phyloP scores from a whole-genome alignment of 2,888 invertebrate species.

The Omphaloscelis lunosa region DNA sequence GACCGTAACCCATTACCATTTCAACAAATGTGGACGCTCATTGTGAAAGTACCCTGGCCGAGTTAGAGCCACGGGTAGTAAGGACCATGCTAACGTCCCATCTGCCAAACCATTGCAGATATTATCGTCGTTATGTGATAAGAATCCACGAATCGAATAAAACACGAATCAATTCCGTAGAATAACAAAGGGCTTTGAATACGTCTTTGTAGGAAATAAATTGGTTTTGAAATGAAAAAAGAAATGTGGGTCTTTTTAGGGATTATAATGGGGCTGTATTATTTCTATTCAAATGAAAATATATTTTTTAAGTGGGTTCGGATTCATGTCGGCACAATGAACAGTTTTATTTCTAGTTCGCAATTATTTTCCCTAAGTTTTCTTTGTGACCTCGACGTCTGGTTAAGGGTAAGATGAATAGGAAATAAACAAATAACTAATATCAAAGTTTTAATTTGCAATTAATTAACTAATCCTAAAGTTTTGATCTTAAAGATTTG shows the following conservation, averaged over 20 bases:
- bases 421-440: not conserved
- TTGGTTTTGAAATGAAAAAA: constrained; percentile 73
- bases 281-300: constrained; percentile 43
- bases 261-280: constrained; percentile 48
- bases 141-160: constrained; percentile 80
- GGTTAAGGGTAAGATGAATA: not conserved
- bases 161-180: constrained; percentile 75
- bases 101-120: constrained; percentile 70
- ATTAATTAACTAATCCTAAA: not conserved
- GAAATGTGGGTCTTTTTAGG: constrained; percentile 56
- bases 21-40: constrained; percentile 76
- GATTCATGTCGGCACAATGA: constrained; percentile 27
- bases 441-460: constrained; percentile 23
- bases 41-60: constrained; percentile 75
- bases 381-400: not conserved
- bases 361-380: constrained; percentile 3
- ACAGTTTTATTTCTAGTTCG: constrained; percentile 18
- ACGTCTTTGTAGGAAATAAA: constrained; percentile 75
- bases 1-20: constrained; percentile 79
- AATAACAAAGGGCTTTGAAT: constrained; percentile 78
- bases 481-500: not conserved
- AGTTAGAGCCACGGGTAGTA: constrained; percentile 74
- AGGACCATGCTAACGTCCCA: constrained; percentile 61
- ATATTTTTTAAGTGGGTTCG: constrained; percentile 43
- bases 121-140: constrained; percentile 82